A percentile compares a stretch with the other conserved stretches of the same genome.
phyloP scores from a whole-genome alignment of 2,113 vertebrate genomes.

The Phaetusa simplex region DNA sequence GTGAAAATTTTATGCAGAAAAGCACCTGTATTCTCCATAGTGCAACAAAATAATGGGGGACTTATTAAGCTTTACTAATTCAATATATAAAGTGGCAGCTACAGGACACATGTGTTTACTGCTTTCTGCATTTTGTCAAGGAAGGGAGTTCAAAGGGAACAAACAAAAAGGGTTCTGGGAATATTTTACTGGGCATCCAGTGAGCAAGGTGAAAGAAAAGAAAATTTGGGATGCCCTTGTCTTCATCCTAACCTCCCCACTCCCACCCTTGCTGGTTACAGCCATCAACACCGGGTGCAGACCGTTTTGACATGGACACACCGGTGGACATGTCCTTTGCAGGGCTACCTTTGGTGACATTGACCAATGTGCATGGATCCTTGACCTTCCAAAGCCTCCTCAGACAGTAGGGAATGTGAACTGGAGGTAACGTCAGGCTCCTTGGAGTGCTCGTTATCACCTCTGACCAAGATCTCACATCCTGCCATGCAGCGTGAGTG shows the following conservation, averaged over 20 bases:
- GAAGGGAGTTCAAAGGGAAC: not conserved
- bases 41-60: constrained; percentile 17
- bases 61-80: constrained; percentile 31
- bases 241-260: not conserved
- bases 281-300: not conserved
- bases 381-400: not conserved
- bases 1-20: constrained; percentile 24
- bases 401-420: not conserved
- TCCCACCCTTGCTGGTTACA: not conserved
- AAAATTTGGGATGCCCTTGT: not conserved
- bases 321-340: accelerated
- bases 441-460: accelerated
- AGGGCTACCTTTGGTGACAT: not conserved
- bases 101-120: not conserved
- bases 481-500: accelerated
- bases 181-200: not conserved
- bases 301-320: not conserved
- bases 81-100: not conserved
- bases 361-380: accelerated
- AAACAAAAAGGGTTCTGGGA: not conserved
- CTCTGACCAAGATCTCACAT: not conserved
- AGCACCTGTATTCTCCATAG: not conserved
- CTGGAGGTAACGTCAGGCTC: not conserved
- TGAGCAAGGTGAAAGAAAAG: not conserved
- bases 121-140: not conserved